A percentile compares a stretch with the other conserved stretches of the same genome.
Conservation (phyloP, 2,888 invertebrate genomes). For the Athalia rosae region DNA sequence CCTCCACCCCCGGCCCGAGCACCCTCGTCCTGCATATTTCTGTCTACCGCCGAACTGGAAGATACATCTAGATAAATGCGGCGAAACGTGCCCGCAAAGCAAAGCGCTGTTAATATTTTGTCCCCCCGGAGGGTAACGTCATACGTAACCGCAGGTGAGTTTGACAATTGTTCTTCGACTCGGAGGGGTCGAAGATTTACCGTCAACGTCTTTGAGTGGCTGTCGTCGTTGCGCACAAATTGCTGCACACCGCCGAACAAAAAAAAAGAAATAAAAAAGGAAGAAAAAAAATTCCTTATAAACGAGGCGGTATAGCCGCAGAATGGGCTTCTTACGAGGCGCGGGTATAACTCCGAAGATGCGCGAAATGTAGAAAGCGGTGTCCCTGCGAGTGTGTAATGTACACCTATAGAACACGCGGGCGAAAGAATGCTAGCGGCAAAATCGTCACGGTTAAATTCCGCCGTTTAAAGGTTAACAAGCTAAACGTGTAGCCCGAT, state of each 20-base stretch:
- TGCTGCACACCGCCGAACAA: conserved; percentile 9
- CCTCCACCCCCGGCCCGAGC: conserved; percentile 49
- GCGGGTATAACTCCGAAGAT: not conserved
- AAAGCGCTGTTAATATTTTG: conserved; percentile 40
- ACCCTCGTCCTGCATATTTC: conserved; percentile 62
- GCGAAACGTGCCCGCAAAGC: conserved; percentile 65
- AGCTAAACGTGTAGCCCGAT: conserved; percentile 43
- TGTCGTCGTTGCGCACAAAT: conserved; percentile 40
- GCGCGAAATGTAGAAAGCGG: not conserved
- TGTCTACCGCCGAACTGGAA: conserved; percentile 62
- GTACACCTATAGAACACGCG: no score
- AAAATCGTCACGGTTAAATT: conserved; percentile 40
- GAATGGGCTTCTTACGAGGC: no score
- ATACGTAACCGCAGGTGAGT: not conserved
- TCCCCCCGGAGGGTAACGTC: not conserved
- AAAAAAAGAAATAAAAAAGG: no score
- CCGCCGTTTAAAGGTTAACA: conserved; percentile 43
- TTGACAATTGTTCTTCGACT: conserved; percentile 26
- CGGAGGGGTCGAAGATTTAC: conserved; percentile 39
- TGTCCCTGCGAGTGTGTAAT: no score
- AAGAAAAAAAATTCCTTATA: no score
- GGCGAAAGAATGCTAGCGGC: conserved; percentile 30
- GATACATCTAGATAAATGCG: conserved; percentile 72
- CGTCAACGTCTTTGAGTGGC: conserved; percentile 47
- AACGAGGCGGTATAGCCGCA: no score